phyloP scores from a whole-genome alignment of 2,797 vertebrate genomes.

The Myiothlypis chrysogaster region DNA sequence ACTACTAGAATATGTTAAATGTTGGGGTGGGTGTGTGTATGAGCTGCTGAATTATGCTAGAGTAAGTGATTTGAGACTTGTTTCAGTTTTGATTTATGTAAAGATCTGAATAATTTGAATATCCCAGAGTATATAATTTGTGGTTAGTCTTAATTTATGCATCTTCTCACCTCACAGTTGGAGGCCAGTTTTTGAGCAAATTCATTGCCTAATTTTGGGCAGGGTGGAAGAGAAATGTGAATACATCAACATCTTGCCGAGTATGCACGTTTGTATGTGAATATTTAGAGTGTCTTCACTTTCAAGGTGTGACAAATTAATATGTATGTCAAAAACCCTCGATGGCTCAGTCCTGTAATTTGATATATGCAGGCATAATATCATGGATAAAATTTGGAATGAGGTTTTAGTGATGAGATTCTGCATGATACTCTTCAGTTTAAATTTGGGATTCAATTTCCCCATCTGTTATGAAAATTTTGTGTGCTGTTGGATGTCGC shows the following conservation, averaged over 20 bases:
- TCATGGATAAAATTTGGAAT: neutral
- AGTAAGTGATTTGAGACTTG: neutral
- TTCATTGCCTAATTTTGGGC: conserved; percentile 10
- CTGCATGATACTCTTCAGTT: neutral
- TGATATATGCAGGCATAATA: neutral
- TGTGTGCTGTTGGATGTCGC: neutral
- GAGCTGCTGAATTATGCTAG: neutral
- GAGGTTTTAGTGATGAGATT: neutral
- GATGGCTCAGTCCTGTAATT: neutral
- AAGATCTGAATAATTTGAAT: conserved; percentile 14
- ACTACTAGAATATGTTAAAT: neutral
- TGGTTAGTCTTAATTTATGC: conserved; percentile 27
- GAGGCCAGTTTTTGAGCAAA: conserved; percentile 19
- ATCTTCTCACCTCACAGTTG: conserved; percentile 37
- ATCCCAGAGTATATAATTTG: conserved; percentile 6
- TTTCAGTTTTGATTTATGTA: conserved; percentile 44
- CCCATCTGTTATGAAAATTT: neutral
- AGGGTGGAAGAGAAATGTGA: neutral
- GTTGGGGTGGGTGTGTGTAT: neutral
- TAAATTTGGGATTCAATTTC: neutral
- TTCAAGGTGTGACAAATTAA: neutral
- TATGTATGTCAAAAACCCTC: neutral
- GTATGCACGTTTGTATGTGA: neutral
- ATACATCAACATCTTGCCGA: neutral
- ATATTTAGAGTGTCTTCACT: conserved; percentile 3